A percentile compares a stretch with the other conserved stretches of the same genome.
Evolutionary conservation across 2,888 invertebrate genomes (phyloP).

Genomic region (Eudemis profundana): DNA sequence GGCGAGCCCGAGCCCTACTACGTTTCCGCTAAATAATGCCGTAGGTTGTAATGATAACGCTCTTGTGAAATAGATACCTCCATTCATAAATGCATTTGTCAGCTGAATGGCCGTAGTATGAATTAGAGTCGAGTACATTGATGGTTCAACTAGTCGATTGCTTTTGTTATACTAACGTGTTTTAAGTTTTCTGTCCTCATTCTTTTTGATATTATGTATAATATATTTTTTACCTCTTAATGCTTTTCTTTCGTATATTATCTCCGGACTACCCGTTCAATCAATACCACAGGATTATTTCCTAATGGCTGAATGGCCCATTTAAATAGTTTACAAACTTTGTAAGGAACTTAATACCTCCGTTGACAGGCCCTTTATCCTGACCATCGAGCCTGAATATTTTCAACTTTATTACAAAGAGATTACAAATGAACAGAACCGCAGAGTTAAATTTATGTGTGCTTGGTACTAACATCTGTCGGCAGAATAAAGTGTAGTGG

Average conservation of each 20-base stretch:
- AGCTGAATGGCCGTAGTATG: constrained; percentile 24
- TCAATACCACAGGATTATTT: constrained; percentile 24
- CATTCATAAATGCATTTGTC: constrained; percentile 43
- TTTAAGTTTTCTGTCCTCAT: constrained; percentile 8
- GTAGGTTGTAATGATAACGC: constrained; percentile 44
- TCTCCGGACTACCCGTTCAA: constrained; percentile 1
- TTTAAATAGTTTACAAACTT: constrained; percentile 45
- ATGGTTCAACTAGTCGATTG: not conserved
- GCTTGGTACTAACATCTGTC: constrained; percentile 33
- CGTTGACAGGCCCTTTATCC: constrained; percentile 35
- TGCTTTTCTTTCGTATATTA: not conserved
- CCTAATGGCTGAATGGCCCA: constrained; percentile 15
- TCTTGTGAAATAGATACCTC: constrained; percentile 44
- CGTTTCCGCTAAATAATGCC: constrained; percentile 52
- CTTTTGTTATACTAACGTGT: not conserved
- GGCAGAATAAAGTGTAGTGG: constrained; percentile 8
- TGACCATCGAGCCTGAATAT: not conserved
- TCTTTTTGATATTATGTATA: constrained; percentile 1
- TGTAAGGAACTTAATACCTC: constrained; percentile 41
- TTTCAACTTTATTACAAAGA: not conserved
- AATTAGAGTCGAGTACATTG: constrained; percentile 20
- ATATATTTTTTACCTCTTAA: constrained; percentile 7
- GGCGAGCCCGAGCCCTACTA: constrained; percentile 67
- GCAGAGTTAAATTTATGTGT: constrained; percentile 10
- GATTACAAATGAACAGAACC: not conserved